These are phyloP conservation scores for Lophotriccus pileatus DNA, from an alignment of 2,797 vertebrate genomes.

Conservation along the genomic window DNA sequence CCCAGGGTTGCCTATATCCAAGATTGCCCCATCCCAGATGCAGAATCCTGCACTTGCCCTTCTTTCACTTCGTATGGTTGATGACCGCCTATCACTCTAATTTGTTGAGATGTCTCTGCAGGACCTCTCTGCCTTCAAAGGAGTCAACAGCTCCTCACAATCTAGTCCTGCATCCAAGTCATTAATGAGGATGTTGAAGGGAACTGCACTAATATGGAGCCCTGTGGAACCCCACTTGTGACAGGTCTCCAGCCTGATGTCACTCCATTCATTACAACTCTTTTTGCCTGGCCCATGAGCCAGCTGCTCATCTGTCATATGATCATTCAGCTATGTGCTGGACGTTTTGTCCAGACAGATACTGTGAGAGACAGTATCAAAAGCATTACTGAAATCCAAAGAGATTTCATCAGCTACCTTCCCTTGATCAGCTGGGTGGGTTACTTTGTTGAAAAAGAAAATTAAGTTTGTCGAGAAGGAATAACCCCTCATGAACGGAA, in stretches of 20 bases:
- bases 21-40: background rate
- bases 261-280: background rate
- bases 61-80: background rate
- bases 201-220: no score
- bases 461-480: background rate
- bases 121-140: fast-evolving
- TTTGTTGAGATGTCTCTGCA: background rate
- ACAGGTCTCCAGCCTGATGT: fast-evolving
- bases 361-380: background rate
- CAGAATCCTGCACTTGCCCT: background rate
- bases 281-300: background rate
- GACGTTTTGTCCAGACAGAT: background rate
- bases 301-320: background rate
- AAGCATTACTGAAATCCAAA: background rate
- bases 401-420: background rate
- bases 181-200: background rate
- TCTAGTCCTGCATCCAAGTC: background rate
- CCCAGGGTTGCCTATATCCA: background rate
- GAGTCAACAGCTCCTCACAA: background rate
- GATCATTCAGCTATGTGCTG: no score
- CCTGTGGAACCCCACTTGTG: background rate
- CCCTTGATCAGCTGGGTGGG: background rate
- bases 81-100: background rate
- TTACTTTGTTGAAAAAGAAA: background rate
- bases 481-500: background rate